phyloP scores from a whole-genome alignment of 2,113 vertebrate genomes.

The Trematocara stigmaticum region DNA sequence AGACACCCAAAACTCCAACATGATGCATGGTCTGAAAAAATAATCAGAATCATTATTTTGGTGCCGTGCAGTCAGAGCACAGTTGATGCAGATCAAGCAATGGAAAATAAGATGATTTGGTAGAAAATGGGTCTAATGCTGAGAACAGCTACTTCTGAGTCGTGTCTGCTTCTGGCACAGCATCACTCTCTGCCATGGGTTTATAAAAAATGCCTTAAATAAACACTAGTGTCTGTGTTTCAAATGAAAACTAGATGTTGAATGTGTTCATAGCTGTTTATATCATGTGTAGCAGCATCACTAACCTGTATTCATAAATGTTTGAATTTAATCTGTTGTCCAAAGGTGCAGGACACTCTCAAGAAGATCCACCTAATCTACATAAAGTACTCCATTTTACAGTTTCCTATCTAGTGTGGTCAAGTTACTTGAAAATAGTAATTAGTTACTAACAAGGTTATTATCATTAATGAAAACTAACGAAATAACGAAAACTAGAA shows the following conservation, averaged over 20 bases:
- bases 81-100: background rate
- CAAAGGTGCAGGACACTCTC: background rate
- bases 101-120: background rate
- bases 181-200: background rate
- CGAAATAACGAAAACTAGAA: no score
- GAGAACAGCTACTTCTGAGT: background rate
- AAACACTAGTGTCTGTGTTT: background rate
- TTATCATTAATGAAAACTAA: no score
- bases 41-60: background rate
- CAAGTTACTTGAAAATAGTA: no score
- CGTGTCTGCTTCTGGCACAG: background rate
- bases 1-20: background rate
- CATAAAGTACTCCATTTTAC: background rate
- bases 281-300: background rate
- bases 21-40: background rate
- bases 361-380: background rate
- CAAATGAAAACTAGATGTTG: background rate
- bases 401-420: background rate
- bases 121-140: background rate
- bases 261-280: background rate
- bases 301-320: background rate
- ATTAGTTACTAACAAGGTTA: no score
- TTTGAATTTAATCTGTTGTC: background rate
- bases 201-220: background rate
- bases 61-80: background rate